Conservation (phyloP, 2,113 vertebrate genomes). For the Brachypodius melanocephalos region DNA sequence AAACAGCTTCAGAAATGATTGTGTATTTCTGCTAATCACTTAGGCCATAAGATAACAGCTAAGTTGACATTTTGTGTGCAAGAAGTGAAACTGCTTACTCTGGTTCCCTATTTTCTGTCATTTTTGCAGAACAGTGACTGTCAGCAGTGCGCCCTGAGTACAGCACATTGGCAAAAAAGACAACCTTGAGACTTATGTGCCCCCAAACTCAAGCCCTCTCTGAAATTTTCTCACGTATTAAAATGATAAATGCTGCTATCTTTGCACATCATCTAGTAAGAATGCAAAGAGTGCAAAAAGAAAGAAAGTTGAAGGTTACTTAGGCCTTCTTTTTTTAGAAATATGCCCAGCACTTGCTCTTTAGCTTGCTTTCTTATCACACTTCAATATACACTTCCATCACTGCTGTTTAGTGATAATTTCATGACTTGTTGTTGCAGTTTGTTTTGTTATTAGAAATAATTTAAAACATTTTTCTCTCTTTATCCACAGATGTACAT, state of each 20-base stretch:
- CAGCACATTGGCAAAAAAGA: constrained; percentile 31
- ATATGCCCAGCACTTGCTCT: background rate
- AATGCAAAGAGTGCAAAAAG: constrained; percentile 22
- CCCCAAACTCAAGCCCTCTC: constrained; percentile 6
- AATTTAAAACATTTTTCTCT: background rate
- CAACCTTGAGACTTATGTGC: constrained; percentile 9
- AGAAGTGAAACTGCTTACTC: constrained; percentile 49
- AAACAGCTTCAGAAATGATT: constrained; percentile 53
- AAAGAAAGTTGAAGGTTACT: background rate
- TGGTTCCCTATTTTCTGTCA: constrained; percentile 14
- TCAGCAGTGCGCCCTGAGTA: background rate
- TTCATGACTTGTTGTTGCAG: background rate
- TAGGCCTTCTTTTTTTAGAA: background rate
- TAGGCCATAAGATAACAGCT: constrained; percentile 24
- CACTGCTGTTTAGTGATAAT: background rate
- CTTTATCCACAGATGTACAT: background rate
- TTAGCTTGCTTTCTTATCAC: background rate
- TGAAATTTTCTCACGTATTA: constrained; percentile 45
- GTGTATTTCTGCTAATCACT: constrained; percentile 51
- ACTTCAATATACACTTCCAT: background rate
- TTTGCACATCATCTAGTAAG: constrained; percentile 24
- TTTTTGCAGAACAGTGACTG: background rate
- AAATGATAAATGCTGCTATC: constrained; percentile 30
- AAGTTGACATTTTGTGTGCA: constrained; percentile 25
- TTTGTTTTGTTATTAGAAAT: background rate